These are phyloP conservation scores for Stigmatopora argus DNA, from an alignment of 2,113 vertebrate genomes.

Conservation along the genomic window DNA sequence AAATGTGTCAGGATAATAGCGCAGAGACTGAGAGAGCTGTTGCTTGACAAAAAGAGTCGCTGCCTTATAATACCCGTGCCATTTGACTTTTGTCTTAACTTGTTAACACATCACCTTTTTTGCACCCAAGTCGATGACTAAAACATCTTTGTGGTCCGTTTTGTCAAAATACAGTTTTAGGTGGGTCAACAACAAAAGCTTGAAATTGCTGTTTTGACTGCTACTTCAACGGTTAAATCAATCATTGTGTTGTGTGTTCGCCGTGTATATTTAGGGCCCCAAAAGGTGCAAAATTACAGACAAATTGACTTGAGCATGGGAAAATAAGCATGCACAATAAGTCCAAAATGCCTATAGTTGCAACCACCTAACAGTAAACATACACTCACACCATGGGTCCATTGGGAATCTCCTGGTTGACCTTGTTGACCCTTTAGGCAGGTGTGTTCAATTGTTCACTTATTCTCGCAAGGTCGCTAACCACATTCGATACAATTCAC, in stretches of 20 bases:
- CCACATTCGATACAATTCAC: not conserved
- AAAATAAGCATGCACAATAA: not conserved
- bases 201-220: not conserved
- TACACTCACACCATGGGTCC: not conserved
- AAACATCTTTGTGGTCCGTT: not conserved
- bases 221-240: conserved; percentile 32
- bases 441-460: not conserved
- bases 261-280: conserved; percentile 5
- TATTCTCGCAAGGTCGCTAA: not conserved
- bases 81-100: conserved; percentile 43
- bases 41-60: conserved; percentile 46
- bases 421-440: not conserved
- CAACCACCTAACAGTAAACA: not conserved
- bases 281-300: not conserved
- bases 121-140: not conserved
- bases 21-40: conserved; percentile 48
- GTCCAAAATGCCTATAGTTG: not conserved
- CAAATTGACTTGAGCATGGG: not conserved
- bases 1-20: conserved; percentile 66
- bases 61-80: conserved; percentile 22
- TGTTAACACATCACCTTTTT: conserved; percentile 5
- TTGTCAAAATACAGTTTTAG: not conserved
- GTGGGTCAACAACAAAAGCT: not conserved
- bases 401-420: not conserved
- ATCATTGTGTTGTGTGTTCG: conserved; percentile 22